These are phyloP conservation scores for Chunga burmeisteri DNA, from an alignment of 2,113 vertebrate species.

Conservation along the genomic window DNA sequence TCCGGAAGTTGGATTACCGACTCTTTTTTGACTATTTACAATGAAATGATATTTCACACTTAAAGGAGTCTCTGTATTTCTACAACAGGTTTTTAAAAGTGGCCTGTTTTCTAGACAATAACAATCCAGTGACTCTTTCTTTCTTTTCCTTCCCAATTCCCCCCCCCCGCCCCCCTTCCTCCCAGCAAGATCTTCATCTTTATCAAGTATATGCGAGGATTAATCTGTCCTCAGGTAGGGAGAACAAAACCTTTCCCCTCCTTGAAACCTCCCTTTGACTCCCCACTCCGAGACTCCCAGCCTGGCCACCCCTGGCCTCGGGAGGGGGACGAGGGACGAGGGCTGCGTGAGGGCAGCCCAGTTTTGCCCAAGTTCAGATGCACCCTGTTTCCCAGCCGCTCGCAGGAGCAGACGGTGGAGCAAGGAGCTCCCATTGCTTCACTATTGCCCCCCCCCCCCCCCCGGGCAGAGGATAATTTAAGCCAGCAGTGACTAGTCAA, in stretches of 20 bases:
- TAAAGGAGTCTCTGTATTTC: slow-evolving; percentile 82
- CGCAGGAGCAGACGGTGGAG: not conserved
- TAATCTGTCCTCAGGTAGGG: slow-evolving; percentile 40
- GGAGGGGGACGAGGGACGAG: not conserved
- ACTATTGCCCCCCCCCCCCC: not conserved
- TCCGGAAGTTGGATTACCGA: slow-evolving; percentile 99
- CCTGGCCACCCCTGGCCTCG: not conserved
- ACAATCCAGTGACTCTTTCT: slow-evolving; percentile 31
- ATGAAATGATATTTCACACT: slow-evolving; percentile 99
- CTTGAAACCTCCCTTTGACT: not conserved
- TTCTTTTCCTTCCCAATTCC: slow-evolving; percentile 1
- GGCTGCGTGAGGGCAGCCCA: not conserved
- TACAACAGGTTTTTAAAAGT: slow-evolving; percentile 74
- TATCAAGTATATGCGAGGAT: not conserved
- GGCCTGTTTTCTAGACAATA: slow-evolving; percentile 57
- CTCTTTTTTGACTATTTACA: slow-evolving; percentile 87
- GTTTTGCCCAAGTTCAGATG: not conserved
- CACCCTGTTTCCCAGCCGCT: not conserved
- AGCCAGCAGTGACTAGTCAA: not conserved
- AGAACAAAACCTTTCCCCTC: slow-evolving; percentile 32
- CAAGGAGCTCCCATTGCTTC: not conserved
- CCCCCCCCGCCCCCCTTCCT: not conserved
- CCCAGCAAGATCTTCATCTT: slow-evolving; percentile 27
- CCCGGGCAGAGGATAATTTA: not conserved
- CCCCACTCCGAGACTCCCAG: not conserved